A percentile compares a stretch with the other conserved stretches of the same genome.
Evolutionary conservation across 2,797 vertebrate species (phyloP).

Genomic region (Sebastes itinus): DNA sequence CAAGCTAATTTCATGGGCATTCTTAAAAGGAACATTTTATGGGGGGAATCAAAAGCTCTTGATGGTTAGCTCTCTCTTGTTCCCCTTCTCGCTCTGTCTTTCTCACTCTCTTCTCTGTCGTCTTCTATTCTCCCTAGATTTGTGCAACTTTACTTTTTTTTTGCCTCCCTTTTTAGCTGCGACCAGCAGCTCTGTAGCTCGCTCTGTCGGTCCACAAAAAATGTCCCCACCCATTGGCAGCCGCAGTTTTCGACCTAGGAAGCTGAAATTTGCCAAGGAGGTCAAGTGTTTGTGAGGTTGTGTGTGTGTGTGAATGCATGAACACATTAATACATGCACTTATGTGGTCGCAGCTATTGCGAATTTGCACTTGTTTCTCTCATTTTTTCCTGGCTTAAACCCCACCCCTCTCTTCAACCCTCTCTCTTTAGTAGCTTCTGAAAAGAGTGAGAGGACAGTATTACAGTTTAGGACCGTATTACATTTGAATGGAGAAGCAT

Average conservation of each 20-base stretch:
- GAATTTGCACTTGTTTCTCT: not conserved
- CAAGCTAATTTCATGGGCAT: conserved; percentile 77
- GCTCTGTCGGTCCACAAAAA: not conserved
- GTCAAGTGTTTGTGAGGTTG: not conserved
- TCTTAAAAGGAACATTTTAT: conserved; percentile 73
- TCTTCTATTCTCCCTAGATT: conserved; percentile 63
- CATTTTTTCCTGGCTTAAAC: conserved; percentile 3
- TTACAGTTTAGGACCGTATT: conserved; percentile 28
- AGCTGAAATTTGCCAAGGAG: not conserved
- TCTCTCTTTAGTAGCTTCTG: conserved; percentile 15
- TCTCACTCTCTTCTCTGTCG: conserved; percentile 29
- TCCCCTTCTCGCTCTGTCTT: conserved; percentile 44
- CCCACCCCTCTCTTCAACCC: not conserved
- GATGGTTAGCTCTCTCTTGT: conserved; percentile 63
- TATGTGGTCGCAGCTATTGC: not conserved
- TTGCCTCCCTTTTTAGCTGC: not conserved
- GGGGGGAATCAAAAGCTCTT: conserved; percentile 66
- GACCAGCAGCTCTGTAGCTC: not conserved
- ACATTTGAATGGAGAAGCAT: conserved; percentile 67
- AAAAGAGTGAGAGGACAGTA: conserved; percentile 33
- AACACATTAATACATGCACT: not conserved
- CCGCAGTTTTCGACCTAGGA: not conserved
- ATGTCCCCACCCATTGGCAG: not conserved
- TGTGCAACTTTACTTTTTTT: conserved; percentile 42
- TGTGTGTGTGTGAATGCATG: not conserved